These are phyloP conservation scores for Andrena trimmerana DNA, from an alignment of 2,888 invertebrate genomes.

Conservation along the genomic window DNA sequence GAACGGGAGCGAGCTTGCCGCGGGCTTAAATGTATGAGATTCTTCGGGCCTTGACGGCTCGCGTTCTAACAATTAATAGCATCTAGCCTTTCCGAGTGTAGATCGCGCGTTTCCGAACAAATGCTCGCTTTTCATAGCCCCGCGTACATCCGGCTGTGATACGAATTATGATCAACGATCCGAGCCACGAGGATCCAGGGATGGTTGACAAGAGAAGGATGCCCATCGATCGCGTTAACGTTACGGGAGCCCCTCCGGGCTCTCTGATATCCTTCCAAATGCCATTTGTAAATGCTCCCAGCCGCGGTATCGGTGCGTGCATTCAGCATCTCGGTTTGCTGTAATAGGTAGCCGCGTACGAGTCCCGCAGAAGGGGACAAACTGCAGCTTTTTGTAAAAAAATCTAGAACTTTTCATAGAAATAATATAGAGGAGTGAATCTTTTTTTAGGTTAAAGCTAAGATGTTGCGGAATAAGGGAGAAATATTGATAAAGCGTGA, in stretches of 20 bases:
- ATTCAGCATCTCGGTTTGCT: too few relatives aligned
- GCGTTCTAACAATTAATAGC: background rate
- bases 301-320: too few relatives aligned
- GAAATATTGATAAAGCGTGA: too few relatives aligned
- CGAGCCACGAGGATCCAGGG: background rate
- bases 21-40: constrained; percentile 2
- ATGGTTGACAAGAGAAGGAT: background rate
- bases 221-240: background rate
- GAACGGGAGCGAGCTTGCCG: constrained; percentile 3
- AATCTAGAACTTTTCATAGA: too few relatives aligned
- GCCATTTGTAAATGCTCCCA: too few relatives aligned
- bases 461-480: too few relatives aligned
- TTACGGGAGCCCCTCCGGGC: too few relatives aligned
- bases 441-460: too few relatives aligned
- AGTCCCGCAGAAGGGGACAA: background rate
- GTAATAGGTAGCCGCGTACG: too few relatives aligned
- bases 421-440: too few relatives aligned
- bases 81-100: background rate
- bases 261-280: too few relatives aligned
- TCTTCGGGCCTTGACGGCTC: background rate
- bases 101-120: background rate
- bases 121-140: background rate
- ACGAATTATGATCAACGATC: background rate
- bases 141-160: background rate
- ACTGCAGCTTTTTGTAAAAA: background rate